Base-by-base conservation (phyloP, 1,140 invertebrate species). In the Drosophila lowei region DNA sequence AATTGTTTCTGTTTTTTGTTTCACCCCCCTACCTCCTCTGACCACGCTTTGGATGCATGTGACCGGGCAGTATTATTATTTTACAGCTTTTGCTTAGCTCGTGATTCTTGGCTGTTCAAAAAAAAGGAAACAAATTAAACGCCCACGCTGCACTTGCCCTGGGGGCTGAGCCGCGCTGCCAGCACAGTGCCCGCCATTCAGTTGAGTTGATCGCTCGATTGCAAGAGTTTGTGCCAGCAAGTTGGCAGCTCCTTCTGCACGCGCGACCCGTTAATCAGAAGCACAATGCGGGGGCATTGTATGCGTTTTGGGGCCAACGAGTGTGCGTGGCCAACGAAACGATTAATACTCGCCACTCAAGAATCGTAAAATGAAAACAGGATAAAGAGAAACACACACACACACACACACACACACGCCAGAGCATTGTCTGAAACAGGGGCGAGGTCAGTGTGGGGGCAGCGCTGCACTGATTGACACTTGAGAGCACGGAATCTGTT, bases 281-380 rank as follows among this genome's bases (percentile, higher is more conserved):
- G 54, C 65, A 80, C 77, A 80, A 80, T 76, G 61, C 54, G 34
- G 48, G 42, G 46, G 46, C 68, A 73, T 79, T 79, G 74, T 79
- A 55, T 53, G 50, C 34, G 48, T 47, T 44, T 54, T 30, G 43
- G 52, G 34, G 21, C 55, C 63, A 46, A 79, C 73, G 44, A 59
- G 61, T 64, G 59, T 68, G 77, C 77, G 42, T 80, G 77, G 62
- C 72, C 78, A 76, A 67, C 78, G 48, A 63, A 76, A 64, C 62
- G 72, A 76, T 80, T 49, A 64, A 63, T 74, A 70, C 55, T 25
- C 23, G 23, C 23, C 23, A 25, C 23, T 65, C 71, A 52, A 63
- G 34, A 62, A 41, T 13, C 25, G 34, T 38, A 38, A 21, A 47
- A 49, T 42, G 44, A 55, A 56, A 41, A 55, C 18, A 38, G 61